phyloP scores from a whole-genome alignment of 2,797 vertebrate species.

The Lophotriccus pileatus region DNA sequence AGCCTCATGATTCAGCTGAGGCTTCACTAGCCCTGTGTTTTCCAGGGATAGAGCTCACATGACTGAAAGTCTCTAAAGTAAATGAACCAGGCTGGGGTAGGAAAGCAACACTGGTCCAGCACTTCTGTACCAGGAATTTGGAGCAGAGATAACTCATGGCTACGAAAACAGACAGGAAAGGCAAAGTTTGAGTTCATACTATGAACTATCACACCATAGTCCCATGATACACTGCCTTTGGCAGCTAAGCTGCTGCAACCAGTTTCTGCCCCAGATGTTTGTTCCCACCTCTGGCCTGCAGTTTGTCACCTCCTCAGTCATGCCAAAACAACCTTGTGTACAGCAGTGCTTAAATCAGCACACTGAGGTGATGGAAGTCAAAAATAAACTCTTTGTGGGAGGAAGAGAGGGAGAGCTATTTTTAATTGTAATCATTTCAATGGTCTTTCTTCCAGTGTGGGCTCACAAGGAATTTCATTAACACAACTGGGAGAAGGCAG shows the following conservation, averaged over 20 bases:
- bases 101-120: background rate
- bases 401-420: background rate
- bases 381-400: background rate
- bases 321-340: background rate
- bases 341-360: background rate
- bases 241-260: background rate
- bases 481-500: background rate
- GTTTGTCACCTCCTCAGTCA: background rate
- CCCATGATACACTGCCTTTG: background rate
- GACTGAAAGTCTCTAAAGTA: background rate
- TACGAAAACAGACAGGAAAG: background rate
- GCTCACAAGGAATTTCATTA: background rate
- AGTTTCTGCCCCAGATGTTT: background rate
- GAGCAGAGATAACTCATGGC: background rate
- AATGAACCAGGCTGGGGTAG: background rate
- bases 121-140: background rate
- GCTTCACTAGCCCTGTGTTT: background rate
- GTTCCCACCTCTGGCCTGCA: slow-evolving; percentile 18
- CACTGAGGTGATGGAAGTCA: background rate
- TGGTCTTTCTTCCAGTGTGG: slow-evolving; percentile 22
- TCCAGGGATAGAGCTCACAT: fast-evolving
- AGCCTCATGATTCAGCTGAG: background rate
- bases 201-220: background rate
- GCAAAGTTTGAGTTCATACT: background rate
- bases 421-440: slow-evolving; percentile 19